These are phyloP conservation scores for Microtus californicus DNA, from an alignment of 2,797 vertebrate species.

Conservation along the genomic window DNA sequence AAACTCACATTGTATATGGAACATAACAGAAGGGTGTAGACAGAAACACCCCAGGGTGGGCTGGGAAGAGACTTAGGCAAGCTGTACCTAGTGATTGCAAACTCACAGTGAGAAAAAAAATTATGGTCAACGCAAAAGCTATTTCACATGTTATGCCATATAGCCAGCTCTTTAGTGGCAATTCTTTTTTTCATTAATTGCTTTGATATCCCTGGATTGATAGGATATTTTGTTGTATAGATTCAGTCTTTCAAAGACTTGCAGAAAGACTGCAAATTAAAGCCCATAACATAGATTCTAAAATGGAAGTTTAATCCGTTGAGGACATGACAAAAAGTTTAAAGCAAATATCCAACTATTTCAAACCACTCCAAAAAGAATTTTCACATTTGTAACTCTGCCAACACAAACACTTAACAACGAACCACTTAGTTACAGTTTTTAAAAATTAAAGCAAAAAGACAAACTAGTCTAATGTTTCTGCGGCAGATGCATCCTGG, in stretches of 20 bases:
- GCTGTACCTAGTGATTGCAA: conserved; percentile 15
- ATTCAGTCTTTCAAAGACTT: conserved; percentile 51
- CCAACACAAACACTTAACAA: conserved; percentile 79
- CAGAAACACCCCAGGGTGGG: conserved; percentile 37
- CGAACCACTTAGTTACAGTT: conserved; percentile 65
- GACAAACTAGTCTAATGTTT: conserved; percentile 66
- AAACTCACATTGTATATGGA: background rate
- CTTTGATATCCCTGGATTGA: conserved; percentile 37
- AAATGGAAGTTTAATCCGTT: conserved; percentile 80
- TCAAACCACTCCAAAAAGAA: conserved; percentile 73
- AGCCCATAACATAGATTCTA: conserved; percentile 15
- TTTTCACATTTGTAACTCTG: conserved; percentile 74
- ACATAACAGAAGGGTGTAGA: conserved; percentile 24
- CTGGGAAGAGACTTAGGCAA: conserved; percentile 56
- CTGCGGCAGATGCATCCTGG: conserved; percentile 40
- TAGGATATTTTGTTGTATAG: conserved; percentile 16
- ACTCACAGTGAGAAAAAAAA: conserved; percentile 48
- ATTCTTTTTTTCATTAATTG: background rate
- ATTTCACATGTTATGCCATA: conserved; percentile 34
- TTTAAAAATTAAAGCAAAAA: conserved; percentile 52
- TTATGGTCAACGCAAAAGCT: conserved; percentile 43
- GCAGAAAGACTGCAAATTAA: conserved; percentile 51
- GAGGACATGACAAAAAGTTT: conserved; percentile 40
- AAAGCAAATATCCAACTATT: conserved; percentile 75
- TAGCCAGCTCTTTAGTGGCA: background rate